Evolutionary conservation across 2,113 vertebrate genomes (phyloP).

Genomic region (Girardinichthys multiradiatus): DNA sequence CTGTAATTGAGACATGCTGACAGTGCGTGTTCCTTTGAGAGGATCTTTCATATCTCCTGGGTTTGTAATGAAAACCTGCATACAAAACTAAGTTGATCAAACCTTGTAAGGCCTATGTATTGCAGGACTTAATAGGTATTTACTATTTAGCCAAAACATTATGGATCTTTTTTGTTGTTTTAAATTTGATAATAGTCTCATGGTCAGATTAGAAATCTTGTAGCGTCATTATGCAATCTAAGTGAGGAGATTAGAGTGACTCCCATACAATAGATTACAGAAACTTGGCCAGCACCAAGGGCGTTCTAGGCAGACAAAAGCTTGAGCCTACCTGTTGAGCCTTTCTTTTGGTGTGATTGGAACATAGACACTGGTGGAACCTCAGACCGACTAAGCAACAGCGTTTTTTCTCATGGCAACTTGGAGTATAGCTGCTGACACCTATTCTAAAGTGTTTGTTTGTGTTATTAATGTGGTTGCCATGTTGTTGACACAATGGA

Average conservation of each 20-base stretch:
- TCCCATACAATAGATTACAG: slow-evolving; percentile 53
- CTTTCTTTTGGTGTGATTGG: slow-evolving; percentile 66
- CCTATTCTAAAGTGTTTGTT: slow-evolving; percentile 46
- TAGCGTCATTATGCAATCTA: slow-evolving; percentile 51
- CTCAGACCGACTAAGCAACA: slow-evolving; percentile 61
- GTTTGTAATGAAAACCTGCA: slow-evolving; percentile 69
- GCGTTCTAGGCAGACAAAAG: slow-evolving; percentile 62
- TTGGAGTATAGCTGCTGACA: slow-evolving; percentile 62
- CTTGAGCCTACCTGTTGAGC: slow-evolving; percentile 69
- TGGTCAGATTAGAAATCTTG: slow-evolving; percentile 57
- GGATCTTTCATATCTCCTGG: slow-evolving; percentile 70
- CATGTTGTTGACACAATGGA: slow-evolving; percentile 64
- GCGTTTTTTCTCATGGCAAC: slow-evolving; percentile 62
- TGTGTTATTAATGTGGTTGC: slow-evolving; percentile 74
- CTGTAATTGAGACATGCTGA: slow-evolving; percentile 68
- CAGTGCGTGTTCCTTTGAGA: slow-evolving; percentile 63
- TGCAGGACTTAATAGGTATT: slow-evolving; percentile 26
- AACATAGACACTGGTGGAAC: slow-evolving; percentile 65
- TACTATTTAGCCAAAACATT: slow-evolving; percentile 45
- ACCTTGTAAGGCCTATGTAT: slow-evolving; percentile 49
- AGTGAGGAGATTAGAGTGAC: slow-evolving; percentile 50
- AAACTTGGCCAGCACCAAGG: slow-evolving; percentile 42
- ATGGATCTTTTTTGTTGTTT: not conserved
- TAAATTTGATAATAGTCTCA: slow-evolving; percentile 47
- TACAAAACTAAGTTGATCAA: slow-evolving; percentile 36